Percentiles rank a stretch among this genome's conserved stretches.
These are phyloP conservation scores for Stichopus chloronotus DNA, from an alignment of 35 echinoderm and acorn worm species.

Conservation along the genomic window DNA sequence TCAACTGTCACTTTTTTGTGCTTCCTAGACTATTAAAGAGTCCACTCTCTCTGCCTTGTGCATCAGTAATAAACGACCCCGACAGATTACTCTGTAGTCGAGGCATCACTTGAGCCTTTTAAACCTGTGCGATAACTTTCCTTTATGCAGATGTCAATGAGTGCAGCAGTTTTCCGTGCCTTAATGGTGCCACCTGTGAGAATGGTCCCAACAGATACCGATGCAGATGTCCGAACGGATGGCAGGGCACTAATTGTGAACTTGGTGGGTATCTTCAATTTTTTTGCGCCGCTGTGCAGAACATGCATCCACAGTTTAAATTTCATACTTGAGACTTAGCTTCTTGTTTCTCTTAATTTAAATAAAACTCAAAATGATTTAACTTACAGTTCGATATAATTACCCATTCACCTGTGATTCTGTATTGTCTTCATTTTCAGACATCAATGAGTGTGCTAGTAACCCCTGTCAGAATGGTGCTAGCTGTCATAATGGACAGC, in stretches of 20 bases:
- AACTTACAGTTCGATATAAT: no score
- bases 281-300: no score
- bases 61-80: no score
- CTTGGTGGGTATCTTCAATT: background rate
- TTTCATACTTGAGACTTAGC: no score
- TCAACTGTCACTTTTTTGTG: no score
- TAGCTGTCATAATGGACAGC: conserved; percentile 62
- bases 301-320: no score
- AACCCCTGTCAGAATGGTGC: conserved; percentile 68
- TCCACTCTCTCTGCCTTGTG: no score
- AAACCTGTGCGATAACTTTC: no score
- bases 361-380: no score
- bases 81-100: no score
- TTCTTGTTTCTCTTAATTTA: no score
- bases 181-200: conserved; percentile 32
- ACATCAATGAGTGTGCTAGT: conserved; percentile 77
- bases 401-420: background rate
- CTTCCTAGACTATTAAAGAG: no score
- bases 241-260: conserved; percentile 20
- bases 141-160: conserved; percentile 37
- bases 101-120: background rate
- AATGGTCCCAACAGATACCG: conserved; percentile 36
- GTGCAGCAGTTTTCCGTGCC: conserved; percentile 42
- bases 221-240: conserved; percentile 5
- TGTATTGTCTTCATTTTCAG: conserved; percentile 29